Percentiles rank a stretch among this genome's conserved stretches.
Conservation (phyloP, 2,888 invertebrate genomes). For the Drosophila prostipennis region DNA sequence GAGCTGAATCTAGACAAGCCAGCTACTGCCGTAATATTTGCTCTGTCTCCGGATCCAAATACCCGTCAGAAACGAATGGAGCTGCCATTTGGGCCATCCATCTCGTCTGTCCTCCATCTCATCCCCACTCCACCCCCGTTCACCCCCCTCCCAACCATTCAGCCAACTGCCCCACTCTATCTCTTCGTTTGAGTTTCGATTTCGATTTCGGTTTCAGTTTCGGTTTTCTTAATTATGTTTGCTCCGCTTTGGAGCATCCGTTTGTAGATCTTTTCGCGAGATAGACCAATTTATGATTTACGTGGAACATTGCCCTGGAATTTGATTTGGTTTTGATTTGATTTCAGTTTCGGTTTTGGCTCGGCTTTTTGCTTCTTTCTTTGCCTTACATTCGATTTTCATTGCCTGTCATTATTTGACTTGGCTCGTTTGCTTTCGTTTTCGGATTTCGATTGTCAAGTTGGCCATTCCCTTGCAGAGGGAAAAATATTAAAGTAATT, state of each 20-base stretch:
- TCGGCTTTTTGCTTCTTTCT: conserved; percentile 19
- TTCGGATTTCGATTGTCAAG: conserved; percentile 53
- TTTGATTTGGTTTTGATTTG: conserved; percentile 55
- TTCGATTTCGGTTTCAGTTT: conserved; percentile 50
- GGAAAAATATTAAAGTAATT: neutral
- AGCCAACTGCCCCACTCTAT: neutral
- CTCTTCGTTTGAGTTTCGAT: conserved; percentile 34
- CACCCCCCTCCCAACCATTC: neutral
- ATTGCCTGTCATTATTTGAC: conserved; percentile 51
- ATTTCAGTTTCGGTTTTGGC: conserved; percentile 6
- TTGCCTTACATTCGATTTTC: conserved; percentile 49
- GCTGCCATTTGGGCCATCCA: conserved; percentile 46
- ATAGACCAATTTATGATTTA: conserved; percentile 77
- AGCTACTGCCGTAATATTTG: conserved; percentile 25
- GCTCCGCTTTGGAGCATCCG: conserved; percentile 73
- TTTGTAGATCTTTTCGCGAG: conserved; percentile 75
- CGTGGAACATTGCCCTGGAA: conserved; percentile 77
- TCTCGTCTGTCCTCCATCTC: conserved; percentile 23
- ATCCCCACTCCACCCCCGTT: neutral
- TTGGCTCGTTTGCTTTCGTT: conserved; percentile 69
- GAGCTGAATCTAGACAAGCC: conserved; percentile 28
- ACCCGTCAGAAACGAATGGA: conserved; percentile 37
- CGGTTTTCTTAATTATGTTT: conserved; percentile 75
- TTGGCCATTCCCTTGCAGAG: conserved; percentile 14
- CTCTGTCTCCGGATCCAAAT: conserved; percentile 50